Evolutionary conservation across 92 coral and sea anemone genomes (phyloP).

Genomic region (Blastomussa wellsi): DNA sequence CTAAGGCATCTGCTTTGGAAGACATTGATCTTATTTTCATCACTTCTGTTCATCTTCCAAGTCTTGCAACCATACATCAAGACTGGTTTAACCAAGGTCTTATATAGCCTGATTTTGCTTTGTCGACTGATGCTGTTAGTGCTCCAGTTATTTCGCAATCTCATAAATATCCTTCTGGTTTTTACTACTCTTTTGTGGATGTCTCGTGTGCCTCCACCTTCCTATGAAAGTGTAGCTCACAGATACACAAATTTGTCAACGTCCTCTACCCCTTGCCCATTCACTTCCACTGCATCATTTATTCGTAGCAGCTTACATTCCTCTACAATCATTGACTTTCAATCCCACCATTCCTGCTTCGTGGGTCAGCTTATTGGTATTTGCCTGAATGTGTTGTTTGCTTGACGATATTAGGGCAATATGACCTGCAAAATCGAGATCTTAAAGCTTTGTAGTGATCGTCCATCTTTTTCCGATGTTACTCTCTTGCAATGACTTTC

Average conservation of each 20-base stretch:
- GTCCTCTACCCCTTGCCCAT: constrained; percentile 11
- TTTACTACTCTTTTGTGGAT: constrained; percentile 28
- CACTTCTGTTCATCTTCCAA: constrained; percentile 32
- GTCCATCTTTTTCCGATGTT: constrained; percentile 42
- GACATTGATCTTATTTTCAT: constrained; percentile 18
- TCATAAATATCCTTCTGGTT: constrained; percentile 32
- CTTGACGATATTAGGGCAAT: constrained; percentile 1
- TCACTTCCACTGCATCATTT: constrained; percentile 20
- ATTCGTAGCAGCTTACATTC: constrained; percentile 24
- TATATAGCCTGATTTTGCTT: constrained; percentile 30
- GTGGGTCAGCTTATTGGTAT: constrained; percentile 5
- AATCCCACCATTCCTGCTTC: constrained; percentile 18
- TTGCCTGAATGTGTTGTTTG: constrained; percentile 12
- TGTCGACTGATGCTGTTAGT: neutral
- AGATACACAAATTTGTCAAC: constrained; percentile 32
- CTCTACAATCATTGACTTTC: constrained; percentile 15
- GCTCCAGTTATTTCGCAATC: constrained; percentile 15
- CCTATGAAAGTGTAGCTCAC: constrained; percentile 38
- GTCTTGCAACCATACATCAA: constrained; percentile 31
- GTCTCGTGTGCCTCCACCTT: constrained; percentile 26
- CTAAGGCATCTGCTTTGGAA: constrained; percentile 26
- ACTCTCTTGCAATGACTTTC: constrained; percentile 33
- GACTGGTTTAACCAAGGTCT: constrained; percentile 29
- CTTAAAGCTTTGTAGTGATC: constrained; percentile 47
- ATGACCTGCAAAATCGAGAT: constrained; percentile 35